Base-by-base conservation (phyloP, 1,140 invertebrate species). In the Drosophila elegans region DNA sequence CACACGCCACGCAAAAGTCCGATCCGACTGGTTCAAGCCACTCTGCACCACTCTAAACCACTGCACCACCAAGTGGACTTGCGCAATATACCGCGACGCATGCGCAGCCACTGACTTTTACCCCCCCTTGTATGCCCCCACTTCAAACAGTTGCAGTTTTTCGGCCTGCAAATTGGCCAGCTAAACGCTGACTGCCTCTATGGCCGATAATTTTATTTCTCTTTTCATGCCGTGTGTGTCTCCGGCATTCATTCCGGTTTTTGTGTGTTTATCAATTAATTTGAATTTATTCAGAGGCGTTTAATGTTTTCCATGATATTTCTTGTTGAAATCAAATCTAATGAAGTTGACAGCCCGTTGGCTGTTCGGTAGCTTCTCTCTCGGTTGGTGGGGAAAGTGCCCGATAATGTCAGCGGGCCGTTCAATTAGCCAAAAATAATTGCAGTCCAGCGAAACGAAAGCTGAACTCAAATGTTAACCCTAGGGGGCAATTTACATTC, bases 231-330 rank as follows among this genome's bases (percentile, higher is more conserved):
- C 5, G 29, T 32, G 29, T 32, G 29, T 32, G 29, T 32, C 29
- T 29, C 5, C 4, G 7, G 29, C 29, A 32, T 59, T 21, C 39
- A 75, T 53, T 57, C 73, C 73, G 73, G 75, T 76, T 78, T 63
- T 9, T 10, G n/a, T 69, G 49, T 55, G 49, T 86, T 88, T 89
- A 88, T 88, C 80, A 88, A 88, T 89, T 88, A 89, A 88, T 88
- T 88, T 74, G 79, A 83, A 88, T 88, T 88, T 88, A 88, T 88
- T 88, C 83, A 88, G 84, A 88, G 83, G 83, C 83, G 84, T 88
- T 83, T 89, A 86, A 86, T 86, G 82, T 82, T 68, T 69, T 80
- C 74, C 71, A 66, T 74, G 74, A 74, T 66, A 72, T 78, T 77
- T 78, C 75, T 63, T 36, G 74, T 72, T 78, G 75, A 78, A 78